Conservation (phyloP, 2,113 vertebrate genomes). For the Ivindomyrus marchei region DNA sequence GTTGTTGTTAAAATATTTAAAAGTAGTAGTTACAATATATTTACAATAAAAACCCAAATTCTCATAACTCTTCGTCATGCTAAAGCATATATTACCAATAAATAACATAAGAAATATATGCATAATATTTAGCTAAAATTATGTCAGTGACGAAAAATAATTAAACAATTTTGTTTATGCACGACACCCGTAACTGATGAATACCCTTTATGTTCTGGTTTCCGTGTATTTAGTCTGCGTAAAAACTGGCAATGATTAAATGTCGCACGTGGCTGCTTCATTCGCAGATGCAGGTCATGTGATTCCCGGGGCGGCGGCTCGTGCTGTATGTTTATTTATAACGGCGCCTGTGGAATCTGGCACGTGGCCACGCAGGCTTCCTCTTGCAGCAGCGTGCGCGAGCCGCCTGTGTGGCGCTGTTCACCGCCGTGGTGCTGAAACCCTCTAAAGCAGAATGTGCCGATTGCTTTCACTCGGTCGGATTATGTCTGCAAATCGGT, state of each 20-base stretch:
- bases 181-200: not conserved
- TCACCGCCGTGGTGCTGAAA: constrained; percentile 62
- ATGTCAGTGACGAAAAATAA: not conserved
- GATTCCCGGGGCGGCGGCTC: not conserved
- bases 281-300: not conserved
- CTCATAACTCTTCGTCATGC: not conserved
- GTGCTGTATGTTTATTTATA: constrained; percentile 1
- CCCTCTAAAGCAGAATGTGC: not conserved
- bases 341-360: not conserved
- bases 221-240: not conserved
- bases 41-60: not conserved
- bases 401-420: constrained; percentile 64
- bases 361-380: constrained; percentile 8
- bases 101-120: not conserved
- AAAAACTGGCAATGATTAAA: not conserved
- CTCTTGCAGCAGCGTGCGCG: constrained; percentile 43
- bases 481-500: not conserved
- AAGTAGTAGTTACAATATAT: not conserved
- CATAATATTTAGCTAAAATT: not conserved
- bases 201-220: not conserved
- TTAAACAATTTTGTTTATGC: not conserved
- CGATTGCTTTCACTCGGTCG: constrained; percentile 11
- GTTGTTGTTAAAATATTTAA: not conserved
- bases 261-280: not conserved
- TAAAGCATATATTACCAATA: not conserved